Evolutionary conservation across 1,140 invertebrate species (phyloP).

Genomic region (Parasteatoda tepidariorum): DNA sequence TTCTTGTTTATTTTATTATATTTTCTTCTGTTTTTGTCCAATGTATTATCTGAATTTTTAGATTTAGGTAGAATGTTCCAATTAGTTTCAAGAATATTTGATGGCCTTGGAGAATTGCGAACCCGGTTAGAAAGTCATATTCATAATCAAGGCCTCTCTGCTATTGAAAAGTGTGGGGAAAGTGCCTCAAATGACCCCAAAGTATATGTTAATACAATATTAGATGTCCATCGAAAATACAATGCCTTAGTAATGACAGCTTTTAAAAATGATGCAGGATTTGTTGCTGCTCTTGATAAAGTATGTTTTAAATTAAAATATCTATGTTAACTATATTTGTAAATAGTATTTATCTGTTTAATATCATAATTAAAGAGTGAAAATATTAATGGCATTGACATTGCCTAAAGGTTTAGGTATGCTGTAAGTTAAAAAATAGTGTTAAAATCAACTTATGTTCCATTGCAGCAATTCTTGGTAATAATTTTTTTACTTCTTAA

Average conservation of each 20-base stretch:
- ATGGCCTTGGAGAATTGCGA: conserved; percentile 90
- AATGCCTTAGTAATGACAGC: conserved; percentile 92
- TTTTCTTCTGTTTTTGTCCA: no score
- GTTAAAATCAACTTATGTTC: no score
- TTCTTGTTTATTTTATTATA: not conserved
- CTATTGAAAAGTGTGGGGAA: conserved; percentile 94
- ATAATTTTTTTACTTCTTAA: no score
- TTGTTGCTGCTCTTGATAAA: conserved; percentile 67
- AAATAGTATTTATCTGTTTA: no score
- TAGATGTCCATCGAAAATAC: conserved; percentile 98
- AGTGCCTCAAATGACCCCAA: conserved; percentile 91
- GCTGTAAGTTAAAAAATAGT: no score
- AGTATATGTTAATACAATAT: conserved; percentile 95
- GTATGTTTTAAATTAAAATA: no score
- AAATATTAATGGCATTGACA: no score
- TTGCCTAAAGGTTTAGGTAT: no score
- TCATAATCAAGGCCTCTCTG: conserved; percentile 81
- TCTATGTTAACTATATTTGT: no score
- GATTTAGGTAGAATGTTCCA: conserved; percentile 97
- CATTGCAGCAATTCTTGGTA: no score
- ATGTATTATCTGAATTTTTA: no score
- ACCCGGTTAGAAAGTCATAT: conserved; percentile 94
- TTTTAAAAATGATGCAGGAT: conserved; percentile 90
- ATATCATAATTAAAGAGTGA: no score
- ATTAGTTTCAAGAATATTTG: conserved; percentile 90